Evolutionary conservation across 2,888 invertebrate species (phyloP).

Genomic region (Dinocampus coccinellae): DNA sequence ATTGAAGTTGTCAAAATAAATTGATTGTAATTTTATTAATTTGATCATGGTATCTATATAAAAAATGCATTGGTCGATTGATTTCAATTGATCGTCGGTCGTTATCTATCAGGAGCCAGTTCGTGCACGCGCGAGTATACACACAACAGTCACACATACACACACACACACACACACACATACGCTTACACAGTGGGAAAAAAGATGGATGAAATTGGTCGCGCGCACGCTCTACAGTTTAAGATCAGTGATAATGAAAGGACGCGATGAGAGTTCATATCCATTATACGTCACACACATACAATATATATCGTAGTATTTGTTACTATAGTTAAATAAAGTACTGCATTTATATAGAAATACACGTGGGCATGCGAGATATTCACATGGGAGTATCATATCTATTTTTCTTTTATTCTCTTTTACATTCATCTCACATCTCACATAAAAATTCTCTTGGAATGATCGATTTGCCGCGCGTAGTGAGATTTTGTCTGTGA

Average conservation of each 20-base stretch:
- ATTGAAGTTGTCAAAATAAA: background rate
- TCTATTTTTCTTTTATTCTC: background rate
- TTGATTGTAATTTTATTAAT: background rate
- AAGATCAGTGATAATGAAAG: constrained; percentile 27
- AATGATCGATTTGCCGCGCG: constrained; percentile 48
- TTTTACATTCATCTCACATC: background rate
- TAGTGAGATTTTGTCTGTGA: constrained; percentile 41
- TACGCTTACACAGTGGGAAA: too few relatives aligned
- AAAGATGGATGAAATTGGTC: constrained; percentile 22
- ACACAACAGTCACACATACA: too few relatives aligned
- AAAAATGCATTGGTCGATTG: constrained; percentile 1
- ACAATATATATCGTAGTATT: background rate
- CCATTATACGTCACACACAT: background rate
- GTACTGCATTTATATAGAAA: background rate
- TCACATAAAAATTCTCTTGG: constrained; percentile 31
- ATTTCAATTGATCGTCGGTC: constrained; percentile 20
- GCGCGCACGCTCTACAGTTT: background rate
- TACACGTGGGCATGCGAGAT: constrained; percentile 17
- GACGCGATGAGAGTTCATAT: constrained; percentile 17
- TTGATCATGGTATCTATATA: background rate
- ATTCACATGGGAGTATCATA: constrained; percentile 30
- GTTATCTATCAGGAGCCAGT: constrained; percentile 9
- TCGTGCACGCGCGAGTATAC: constrained; percentile 4
- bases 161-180: too few relatives aligned
- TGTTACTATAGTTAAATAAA: constrained; percentile 9